Base-by-base conservation (phyloP, 2,888 invertebrate genomes). In the Luperina testacea region DNA sequence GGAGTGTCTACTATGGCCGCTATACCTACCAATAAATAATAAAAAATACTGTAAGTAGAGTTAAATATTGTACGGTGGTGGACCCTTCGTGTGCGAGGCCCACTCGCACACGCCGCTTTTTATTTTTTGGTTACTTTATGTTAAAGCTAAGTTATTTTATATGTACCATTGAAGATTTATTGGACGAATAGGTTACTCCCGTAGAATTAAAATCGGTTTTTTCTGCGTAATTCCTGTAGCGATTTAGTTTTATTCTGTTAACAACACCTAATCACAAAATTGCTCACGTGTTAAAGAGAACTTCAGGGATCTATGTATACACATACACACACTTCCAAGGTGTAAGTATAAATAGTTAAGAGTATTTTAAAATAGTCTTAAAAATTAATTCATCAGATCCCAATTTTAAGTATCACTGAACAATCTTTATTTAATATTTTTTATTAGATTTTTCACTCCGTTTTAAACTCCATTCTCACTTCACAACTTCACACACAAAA, bases 401-500 rank as follows among this genome's bases (percentile, higher is more conserved):
- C 17, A 24, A 24, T 15, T 15, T 11, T 6, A 42, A 42, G 17
- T 27, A 42, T 68, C 51, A 42, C 61, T 67, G 17, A 59, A 57
- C 15, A 24, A 53, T 27, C 20, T 17, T 51, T n/a, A 17, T 53
- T 45, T 42, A 17, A 45, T 32, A 45, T 45, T 48, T 51, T 69
- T n/a, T n/a, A n/a, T 70, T 9, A 5, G 24, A 51, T n/a, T 51
- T 32, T 53, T 53, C 17, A 38, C 27, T 17, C 9, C 27, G 13
- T 53, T 57, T 53, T 17, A 8, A 24, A 17, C 38, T 20, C 20
- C 11, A 65, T 69, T 67, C 15, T 24, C 65, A 74, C 80, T 72
- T 68, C 17, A 68, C 42, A 63, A 74, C 80, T 72, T 68, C 17
- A 68, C 42, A 63, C 64, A 59, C 27, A 53, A 45, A 69, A 69